Conservation (phyloP, 2,888 invertebrate species). For the Girardia tigrina region DNA sequence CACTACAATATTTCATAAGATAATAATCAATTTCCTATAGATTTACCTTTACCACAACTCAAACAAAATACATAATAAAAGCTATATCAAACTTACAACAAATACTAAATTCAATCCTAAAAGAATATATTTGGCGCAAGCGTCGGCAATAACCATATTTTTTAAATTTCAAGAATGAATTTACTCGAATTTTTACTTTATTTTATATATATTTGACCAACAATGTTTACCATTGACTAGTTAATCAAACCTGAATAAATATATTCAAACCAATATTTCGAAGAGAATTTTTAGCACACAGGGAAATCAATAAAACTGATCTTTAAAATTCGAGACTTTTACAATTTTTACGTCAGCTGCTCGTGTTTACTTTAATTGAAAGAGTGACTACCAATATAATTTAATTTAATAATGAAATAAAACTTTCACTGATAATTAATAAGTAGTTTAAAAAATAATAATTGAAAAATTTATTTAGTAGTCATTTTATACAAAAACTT, state of each 20-base stretch:
- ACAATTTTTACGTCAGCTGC: background rate
- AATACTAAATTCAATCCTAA: conserved; percentile 5
- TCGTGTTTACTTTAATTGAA: background rate
- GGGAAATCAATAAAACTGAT: background rate
- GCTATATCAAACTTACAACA: background rate
- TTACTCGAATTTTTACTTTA: background rate
- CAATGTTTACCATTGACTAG: background rate
- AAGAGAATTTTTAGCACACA: background rate
- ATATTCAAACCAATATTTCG: background rate
- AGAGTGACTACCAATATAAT: background rate
- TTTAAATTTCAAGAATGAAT: background rate
- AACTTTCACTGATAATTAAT: background rate
- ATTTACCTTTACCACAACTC: no score
- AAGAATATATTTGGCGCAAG: background rate
- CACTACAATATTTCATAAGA: no score
- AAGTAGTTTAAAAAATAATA: background rate
- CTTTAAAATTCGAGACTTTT: background rate
- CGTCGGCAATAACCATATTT: background rate
- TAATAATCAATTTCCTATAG: no score
- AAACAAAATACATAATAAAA: no score
- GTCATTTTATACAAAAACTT: background rate
- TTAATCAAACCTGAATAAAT: background rate
- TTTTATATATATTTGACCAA: background rate
- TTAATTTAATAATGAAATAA: background rate
- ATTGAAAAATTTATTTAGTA: background rate